These are phyloP conservation scores for Chrysopa pallens DNA, from an alignment of 1,140 invertebrate genomes.

Conservation along the genomic window DNA sequence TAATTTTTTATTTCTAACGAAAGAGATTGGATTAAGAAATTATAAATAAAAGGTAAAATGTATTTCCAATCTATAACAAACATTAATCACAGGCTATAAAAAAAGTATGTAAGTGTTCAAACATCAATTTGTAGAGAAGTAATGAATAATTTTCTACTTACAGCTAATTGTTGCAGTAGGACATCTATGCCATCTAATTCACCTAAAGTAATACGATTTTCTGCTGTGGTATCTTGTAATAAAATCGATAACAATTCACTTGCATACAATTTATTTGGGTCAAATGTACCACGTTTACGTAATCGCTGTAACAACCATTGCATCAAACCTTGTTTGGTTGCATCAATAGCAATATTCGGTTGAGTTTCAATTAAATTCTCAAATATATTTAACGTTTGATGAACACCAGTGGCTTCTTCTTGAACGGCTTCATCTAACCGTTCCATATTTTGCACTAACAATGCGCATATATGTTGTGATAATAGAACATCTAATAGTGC, in stretches of 20 bases:
- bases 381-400: constrained; percentile 83
- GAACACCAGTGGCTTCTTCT: constrained; percentile 92
- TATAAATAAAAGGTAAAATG: too few species aligned
- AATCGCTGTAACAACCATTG: constrained; percentile 84
- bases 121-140: too few species aligned
- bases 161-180: constrained; percentile 83
- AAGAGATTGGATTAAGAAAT: too few species aligned
- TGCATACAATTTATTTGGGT: constrained; percentile 89
- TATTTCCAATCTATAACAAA: too few species aligned
- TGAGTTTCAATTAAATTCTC: constrained; percentile 87
- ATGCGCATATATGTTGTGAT: constrained; percentile 77
- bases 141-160: constrained; percentile 25
- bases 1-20: too few species aligned
- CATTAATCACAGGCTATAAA: too few species aligned
- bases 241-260: constrained; percentile 94
- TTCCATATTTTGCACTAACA: constrained; percentile 84
- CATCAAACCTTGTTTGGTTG: constrained; percentile 76
- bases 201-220: constrained; percentile 68
- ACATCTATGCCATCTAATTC: constrained; percentile 94
- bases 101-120: too few species aligned
- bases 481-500: constrained; percentile 60
- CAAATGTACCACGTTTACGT: constrained; percentile 70
- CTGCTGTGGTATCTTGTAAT: constrained; percentile 65
- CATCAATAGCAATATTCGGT: constrained; percentile 64
- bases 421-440: constrained; percentile 84